These are phyloP conservation scores for Triplophysa tibetana DNA, from an alignment of 2,113 vertebrate genomes.

Conservation along the genomic window DNA sequence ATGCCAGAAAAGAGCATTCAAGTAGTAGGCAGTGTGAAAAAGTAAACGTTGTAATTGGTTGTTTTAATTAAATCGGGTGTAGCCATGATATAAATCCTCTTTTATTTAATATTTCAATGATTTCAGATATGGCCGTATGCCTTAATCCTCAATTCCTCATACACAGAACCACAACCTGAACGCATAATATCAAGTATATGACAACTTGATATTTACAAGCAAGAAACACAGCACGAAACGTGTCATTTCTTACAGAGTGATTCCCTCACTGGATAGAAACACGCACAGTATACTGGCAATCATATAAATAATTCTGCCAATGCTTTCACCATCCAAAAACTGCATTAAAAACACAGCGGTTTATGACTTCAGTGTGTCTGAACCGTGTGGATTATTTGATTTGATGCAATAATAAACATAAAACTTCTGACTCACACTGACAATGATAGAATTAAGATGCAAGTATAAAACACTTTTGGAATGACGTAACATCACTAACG, in stretches of 20 bases:
- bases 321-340: constrained; percentile 47
- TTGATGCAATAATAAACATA: constrained; percentile 10
- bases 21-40: background rate
- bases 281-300: constrained; percentile 28
- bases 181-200: constrained; percentile 11
- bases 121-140: constrained; percentile 8
- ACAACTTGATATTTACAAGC: constrained; percentile 28
- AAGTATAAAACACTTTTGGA: background rate
- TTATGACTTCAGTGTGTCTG: constrained; percentile 8
- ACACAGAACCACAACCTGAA: constrained; percentile 14
- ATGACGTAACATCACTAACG: background rate
- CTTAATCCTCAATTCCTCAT: background rate
- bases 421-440: background rate
- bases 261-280: constrained; percentile 42
- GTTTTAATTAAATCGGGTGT: constrained; percentile 27
- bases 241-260: constrained; percentile 8
- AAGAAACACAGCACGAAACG: background rate
- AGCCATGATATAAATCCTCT: constrained; percentile 4
- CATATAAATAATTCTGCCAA: constrained; percentile 50
- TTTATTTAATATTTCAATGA: constrained; percentile 27
- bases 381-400: constrained; percentile 16
- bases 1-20: constrained; percentile 2
- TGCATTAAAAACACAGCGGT: background rate
- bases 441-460: background rate
- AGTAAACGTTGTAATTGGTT: background rate